Conservation (phyloP, 2,888 invertebrate genomes). For the Hydroisotoma schaefferi region DNA sequence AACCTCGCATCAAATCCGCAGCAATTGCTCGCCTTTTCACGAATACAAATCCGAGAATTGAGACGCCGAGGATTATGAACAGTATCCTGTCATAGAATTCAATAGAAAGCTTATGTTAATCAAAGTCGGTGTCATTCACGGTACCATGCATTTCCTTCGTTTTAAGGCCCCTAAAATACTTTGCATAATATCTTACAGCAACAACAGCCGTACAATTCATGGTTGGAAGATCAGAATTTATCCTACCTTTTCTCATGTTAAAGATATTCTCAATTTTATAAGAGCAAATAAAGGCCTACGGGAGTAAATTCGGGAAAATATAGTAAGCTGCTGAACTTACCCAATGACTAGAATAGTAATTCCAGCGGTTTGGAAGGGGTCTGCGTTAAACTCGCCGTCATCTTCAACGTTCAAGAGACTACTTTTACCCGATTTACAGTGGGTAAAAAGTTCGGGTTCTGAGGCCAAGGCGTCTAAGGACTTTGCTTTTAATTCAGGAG, state of each 20-base stretch:
- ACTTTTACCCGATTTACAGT: slow-evolving; percentile 30
- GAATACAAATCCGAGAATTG: slow-evolving; percentile 39
- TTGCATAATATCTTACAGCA: no score
- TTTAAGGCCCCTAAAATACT: no score
- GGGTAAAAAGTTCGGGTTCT: slow-evolving; percentile 32
- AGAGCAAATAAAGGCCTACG: no score
- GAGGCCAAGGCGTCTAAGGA: slow-evolving; percentile 20
- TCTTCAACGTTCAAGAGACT: slow-evolving; percentile 23
- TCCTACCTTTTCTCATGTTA: no score
- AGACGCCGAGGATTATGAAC: slow-evolving; percentile 36
- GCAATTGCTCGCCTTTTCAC: slow-evolving; percentile 47
- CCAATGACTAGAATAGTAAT: slow-evolving; percentile 41
- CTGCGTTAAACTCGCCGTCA: slow-evolving; percentile 10
- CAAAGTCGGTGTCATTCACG: no score
- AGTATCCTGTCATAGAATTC: no score
- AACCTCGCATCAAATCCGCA: slow-evolving; percentile 33
- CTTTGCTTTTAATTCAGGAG: slow-evolving; percentile 31
- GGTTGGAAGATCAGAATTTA: no score
- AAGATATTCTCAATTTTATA: no score
- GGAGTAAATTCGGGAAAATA: not conserved
- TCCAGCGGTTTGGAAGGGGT: slow-evolving; percentile 29
- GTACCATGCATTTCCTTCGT: no score
- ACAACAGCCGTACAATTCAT: no score
- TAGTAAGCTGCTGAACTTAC: slow-evolving; percentile 19
- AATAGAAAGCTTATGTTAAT: no score